Base-by-base conservation (phyloP, 2,888 invertebrate species). In the Heliconius ismenius region DNA sequence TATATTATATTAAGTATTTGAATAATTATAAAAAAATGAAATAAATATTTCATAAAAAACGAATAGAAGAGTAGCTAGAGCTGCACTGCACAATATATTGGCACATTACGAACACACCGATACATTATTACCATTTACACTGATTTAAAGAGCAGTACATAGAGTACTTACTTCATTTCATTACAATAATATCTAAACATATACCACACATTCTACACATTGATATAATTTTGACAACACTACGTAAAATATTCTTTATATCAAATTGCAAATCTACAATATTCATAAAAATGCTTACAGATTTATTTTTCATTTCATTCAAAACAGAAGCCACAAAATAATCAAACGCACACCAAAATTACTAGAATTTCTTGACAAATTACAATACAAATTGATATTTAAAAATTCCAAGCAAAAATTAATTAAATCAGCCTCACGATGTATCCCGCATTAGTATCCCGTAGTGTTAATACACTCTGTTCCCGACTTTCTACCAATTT, bases 81-180 rank as follows among this genome's bases (percentile, higher is more conserved):
- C 32, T 32, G 69, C 28, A 4, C 28, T 32, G 9, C 15, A 32
- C 9, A 3, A 70, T 76, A 79, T 80, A 89, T 86, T 91, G 89
- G 90, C 90, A 91, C 91, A 85, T 87, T 79, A 78, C 90, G 89
- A 91, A 91, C 90, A 91, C 89, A 88, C 86, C 76, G 86, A 89
- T 83, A 86, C 79, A 80, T 84, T 82, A 86, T 87, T 87, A 86
- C 86, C 88, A 86, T 81, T 83, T 77, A 84, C 69, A 60, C 73
- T 54, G 72, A 78, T 79, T 74, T 73, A 73, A 69, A 26, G 3
- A 4, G 32, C 54, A 32, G 32, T 49, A 70, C 28, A 36, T 63
- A 49, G 32, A 24, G 28, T 75, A 81, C 67, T 24, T 15, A 63
- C 28, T 54, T 65, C n/a, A 68, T 72, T 36, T 28, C 26, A 26